Conservation (phyloP, 1,140 invertebrate genomes). For the Temnothorax curvispinosus region DNA sequence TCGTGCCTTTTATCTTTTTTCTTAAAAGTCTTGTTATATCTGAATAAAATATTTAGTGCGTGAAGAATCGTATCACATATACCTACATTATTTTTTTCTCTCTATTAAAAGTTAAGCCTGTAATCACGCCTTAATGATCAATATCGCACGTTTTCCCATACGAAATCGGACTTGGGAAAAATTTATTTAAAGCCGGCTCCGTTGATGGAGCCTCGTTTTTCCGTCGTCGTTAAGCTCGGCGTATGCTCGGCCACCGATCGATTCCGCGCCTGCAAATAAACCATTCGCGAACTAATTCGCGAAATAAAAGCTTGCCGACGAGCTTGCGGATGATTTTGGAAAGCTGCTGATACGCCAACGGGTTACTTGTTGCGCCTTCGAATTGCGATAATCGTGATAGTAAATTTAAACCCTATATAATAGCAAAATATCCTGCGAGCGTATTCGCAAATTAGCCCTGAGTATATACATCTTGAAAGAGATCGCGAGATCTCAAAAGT, state of each 20-base stretch:
- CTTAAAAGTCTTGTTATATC: neutral
- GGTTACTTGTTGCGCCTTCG: slow-evolving; percentile 59
- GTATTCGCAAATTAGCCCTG: slow-evolving; percentile 10
- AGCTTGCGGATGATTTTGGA: slow-evolving; percentile 55
- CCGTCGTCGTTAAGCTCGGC: neutral
- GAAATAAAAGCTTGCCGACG: slow-evolving; percentile 48
- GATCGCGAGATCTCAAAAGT: neutral
- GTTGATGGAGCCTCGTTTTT: slow-evolving; percentile 31
- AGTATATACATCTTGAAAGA: slow-evolving; percentile 7
- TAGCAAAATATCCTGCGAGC: slow-evolving; percentile 8
- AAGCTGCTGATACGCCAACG: slow-evolving; percentile 51
- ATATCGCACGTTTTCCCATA: neutral
- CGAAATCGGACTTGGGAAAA: neutral
- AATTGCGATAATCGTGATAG: slow-evolving; percentile 50
- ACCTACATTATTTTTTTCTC: neutral
- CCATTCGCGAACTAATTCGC: neutral
- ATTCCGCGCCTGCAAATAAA: slow-evolving; percentile 32
- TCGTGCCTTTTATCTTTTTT: neutral
- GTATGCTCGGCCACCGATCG: slow-evolving; percentile 25
- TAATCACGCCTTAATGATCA: neutral
- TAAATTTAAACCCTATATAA: slow-evolving; percentile 58
- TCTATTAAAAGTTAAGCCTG: neutral
- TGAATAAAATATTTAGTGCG: neutral
- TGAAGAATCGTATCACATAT: neutral
- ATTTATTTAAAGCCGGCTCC: slow-evolving; percentile 28